A percentile compares a stretch with the other conserved stretches of the same genome.
phyloP scores from a whole-genome alignment of 2,888 invertebrate species.

The Lasioglossum vierecki region DNA sequence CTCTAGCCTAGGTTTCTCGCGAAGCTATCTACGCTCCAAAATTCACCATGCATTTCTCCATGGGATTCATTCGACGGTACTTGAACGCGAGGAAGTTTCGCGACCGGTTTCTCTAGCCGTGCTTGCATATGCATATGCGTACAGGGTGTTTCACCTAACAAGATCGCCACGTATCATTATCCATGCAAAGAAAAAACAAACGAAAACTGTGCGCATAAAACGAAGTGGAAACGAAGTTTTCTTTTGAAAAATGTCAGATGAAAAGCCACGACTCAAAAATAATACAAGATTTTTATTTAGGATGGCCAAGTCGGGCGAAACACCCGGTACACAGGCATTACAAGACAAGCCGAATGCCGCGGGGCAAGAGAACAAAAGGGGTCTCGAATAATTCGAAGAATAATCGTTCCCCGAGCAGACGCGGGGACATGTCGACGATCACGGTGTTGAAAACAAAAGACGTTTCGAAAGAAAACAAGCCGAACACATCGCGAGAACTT shows the following conservation, averaged over 20 bases:
- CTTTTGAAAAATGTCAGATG: neutral
- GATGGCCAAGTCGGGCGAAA: neutral
- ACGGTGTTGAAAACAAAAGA: slow-evolving; percentile 14
- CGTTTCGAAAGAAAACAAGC: neutral
- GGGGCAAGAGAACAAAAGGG: slow-evolving; percentile 16
- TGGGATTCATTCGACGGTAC: neutral
- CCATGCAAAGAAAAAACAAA: neutral
- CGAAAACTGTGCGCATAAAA: too few relatives aligned
- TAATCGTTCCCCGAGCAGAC: neutral
- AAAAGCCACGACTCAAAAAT: neutral
- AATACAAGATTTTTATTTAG: neutral
- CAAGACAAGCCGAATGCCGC: neutral
- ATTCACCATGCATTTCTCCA: neutral
- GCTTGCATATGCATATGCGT: slow-evolving; percentile 30
- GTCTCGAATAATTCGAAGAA: neutral
- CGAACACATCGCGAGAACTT: neutral
- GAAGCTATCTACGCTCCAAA: neutral
- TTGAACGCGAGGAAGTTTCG: slow-evolving; percentile 1
- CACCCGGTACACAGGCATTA: neutral
- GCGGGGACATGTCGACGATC: slow-evolving; percentile 18
- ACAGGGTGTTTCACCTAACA: neutral
- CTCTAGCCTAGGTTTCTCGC: neutral
- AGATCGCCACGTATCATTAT: neutral
- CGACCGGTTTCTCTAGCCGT: slow-evolving; percentile 23
- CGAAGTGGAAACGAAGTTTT: too few relatives aligned